Conservation (phyloP, 2,888 invertebrate genomes). For the Microctonus hyperodae region DNA sequence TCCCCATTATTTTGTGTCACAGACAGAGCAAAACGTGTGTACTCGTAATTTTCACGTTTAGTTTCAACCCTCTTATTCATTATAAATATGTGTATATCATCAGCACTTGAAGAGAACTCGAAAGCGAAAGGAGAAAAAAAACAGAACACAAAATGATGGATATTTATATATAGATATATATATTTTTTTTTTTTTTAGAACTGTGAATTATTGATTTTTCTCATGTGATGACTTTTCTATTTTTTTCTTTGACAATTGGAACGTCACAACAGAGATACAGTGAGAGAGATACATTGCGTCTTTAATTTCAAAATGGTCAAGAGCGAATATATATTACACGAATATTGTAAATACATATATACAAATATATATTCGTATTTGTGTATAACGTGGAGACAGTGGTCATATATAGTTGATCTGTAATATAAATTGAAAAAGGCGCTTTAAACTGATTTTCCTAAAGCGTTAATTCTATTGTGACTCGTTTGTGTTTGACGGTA, state of each 20-base stretch:
- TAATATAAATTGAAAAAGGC: constrained; percentile 28
- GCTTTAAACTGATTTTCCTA: constrained; percentile 57
- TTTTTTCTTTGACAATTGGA: constrained; percentile 18
- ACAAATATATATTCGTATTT: too few species aligned
- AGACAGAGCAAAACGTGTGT: constrained; percentile 38
- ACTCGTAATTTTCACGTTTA: constrained; percentile 19
- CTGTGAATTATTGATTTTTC: background rate
- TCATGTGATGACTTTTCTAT: constrained; percentile 1
- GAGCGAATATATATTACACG: background rate
- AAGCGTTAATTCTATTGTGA: constrained; percentile 57
- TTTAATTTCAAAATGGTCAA: background rate
- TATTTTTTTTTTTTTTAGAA: background rate
- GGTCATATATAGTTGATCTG: too few species aligned
- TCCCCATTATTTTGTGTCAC: constrained; percentile 49
- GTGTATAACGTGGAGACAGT: too few species aligned
- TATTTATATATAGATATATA: constrained; percentile 3
- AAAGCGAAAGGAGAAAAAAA: constrained; percentile 11
- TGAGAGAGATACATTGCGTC: background rate
- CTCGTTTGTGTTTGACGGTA: constrained; percentile 19
- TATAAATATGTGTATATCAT: background rate
- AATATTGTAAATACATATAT: too few species aligned
- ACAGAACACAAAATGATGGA: background rate
- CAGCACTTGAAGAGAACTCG: background rate
- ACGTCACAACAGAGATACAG: constrained; percentile 28
- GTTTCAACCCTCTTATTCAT: constrained; percentile 4